phyloP scores from a whole-genome alignment of 53 echinoderm and acorn worm species.

The Holothuria scabra region DNA sequence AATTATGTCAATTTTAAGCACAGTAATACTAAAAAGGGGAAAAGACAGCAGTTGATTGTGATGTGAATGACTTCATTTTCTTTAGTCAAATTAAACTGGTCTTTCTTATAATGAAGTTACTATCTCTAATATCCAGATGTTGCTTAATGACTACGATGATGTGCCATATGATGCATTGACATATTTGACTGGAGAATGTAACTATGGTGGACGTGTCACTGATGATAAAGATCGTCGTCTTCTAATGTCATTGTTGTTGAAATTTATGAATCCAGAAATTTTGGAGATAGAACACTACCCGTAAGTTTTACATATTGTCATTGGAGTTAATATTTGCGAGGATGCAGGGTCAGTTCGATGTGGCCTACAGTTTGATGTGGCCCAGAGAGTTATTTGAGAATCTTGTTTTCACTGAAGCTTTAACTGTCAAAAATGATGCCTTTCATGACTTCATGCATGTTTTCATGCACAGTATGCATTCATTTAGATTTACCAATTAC shows the following conservation, averaged over 20 bases:
- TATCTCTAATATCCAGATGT: constrained; percentile 68
- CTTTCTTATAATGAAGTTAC: background rate
- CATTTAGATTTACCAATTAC: too few species aligned
- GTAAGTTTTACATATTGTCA: constrained; percentile 57
- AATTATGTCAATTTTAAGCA: too few species aligned
- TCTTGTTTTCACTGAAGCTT: background rate
- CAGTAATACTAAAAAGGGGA: too few species aligned
- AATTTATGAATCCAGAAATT: constrained; percentile 80
- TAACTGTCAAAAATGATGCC: background rate
- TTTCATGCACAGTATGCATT: too few species aligned
- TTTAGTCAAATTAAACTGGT: background rate
- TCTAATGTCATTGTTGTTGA: constrained; percentile 85
- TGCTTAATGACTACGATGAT: constrained; percentile 97
- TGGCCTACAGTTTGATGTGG: too few species aligned
- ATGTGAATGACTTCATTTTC: too few species aligned
- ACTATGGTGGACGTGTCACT: constrained; percentile 98
- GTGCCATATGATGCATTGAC: constrained; percentile 91
- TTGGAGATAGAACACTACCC: constrained; percentile 69
- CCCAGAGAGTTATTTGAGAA: too few species aligned
- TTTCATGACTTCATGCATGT: too few species aligned
- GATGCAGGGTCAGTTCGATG: background rate
- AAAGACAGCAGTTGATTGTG: too few species aligned
- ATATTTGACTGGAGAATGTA: constrained; percentile 98
- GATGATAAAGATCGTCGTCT: constrained; percentile 99
- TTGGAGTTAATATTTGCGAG: background rate